Base-by-base conservation (phyloP, 2,888 invertebrate species). In the Pocota personata region DNA sequence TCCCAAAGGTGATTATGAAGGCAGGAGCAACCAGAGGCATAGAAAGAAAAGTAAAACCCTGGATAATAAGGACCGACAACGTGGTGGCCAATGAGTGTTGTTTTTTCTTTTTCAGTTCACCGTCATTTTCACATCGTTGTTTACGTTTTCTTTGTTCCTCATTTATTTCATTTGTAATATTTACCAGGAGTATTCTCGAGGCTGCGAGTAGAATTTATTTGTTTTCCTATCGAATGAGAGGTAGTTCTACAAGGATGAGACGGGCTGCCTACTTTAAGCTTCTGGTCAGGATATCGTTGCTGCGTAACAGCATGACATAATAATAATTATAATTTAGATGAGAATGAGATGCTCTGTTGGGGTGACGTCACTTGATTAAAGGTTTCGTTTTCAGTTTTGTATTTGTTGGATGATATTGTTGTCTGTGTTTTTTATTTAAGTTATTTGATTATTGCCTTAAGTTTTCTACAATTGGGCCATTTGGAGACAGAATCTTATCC, bases 1-100 rank as follows among this genome's bases (percentile, higher is more conserved):
- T 83, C 83, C 78, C 83, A 83, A 78, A 83, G 83, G 83, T 83
- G 83, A 83, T 83, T 73, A 83, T 73, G 67, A 57, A n/a, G 24
- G 52, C 27, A 67, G 21, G 3, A 32, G n/a, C 40, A 50, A 58
- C 50, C 21, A 19, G 60, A 55, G 73, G 16, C 66, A 52, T 3
- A 32, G 32, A 16, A 67, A 40, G 32, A 5, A 43, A 57, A 35
- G 21, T 48, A 77, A 55, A 58, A 58, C 82, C 35, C 50, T 48
- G 58, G 72, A 73, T 77, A 77, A 72, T 72, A 72, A 27, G 77
- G 50, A 50, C 67, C 40, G 24, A 50, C 73, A 78, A 73, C 67
- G 55, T 57, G 60, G 62, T 57, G 60, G 37, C 67, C 73, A 83
- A 69, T 73, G 73, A 78, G 78, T 62, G 58, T 58, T 52, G 46